Base-by-base conservation (phyloP, 2,797 vertebrate genomes). In the Onychomys torridus region DNA sequence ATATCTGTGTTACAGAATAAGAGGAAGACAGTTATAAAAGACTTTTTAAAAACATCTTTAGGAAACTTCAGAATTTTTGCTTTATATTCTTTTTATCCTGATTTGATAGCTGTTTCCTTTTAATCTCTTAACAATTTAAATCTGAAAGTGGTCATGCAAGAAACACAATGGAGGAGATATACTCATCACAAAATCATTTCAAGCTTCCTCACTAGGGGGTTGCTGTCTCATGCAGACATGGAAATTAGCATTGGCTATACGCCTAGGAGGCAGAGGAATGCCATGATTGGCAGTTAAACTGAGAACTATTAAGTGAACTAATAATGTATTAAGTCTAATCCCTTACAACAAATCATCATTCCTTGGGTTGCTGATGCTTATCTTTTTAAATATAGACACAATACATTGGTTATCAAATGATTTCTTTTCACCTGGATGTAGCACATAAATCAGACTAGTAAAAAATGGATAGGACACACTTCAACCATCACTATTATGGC, bases 131-230 rank as follows among this genome's bases (percentile, higher is more conserved):
- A 84, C n/a, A 77, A 49, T 81, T 95, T 91, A 96, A 78, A 95
- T 79, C 21, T 84, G 77, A 89, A 79, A 93, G 85, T 87, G 93
- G 27, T 82, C 61, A 90, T 82, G 40, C 55, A 89, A 75, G 79
- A 96, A 96, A 77, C 29, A 69, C 49, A 92, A 75, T 87, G 19
- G 55, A 63, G 40, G 7, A 93, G 29, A 2, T 29, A 63, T 90
- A 90, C 91, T 93, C 59, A 92, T 94, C 92, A 88, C 78, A 95
- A 76, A 96, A 92, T 95, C 85, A 89, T 83, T 94, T 84, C 32
- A 81, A 63, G 61, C 89, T 94, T 34, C 29, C 73, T 96, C 81
- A 46, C 43, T 63, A 91, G 89, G 86, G 21, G 86, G 17, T 19
- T 90, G 37, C 59, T 86, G 46, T 96, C 91, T 93, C 75, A 90